phyloP scores from a whole-genome alignment of 2,888 invertebrate species.

The Drosophila flavopinicola region DNA sequence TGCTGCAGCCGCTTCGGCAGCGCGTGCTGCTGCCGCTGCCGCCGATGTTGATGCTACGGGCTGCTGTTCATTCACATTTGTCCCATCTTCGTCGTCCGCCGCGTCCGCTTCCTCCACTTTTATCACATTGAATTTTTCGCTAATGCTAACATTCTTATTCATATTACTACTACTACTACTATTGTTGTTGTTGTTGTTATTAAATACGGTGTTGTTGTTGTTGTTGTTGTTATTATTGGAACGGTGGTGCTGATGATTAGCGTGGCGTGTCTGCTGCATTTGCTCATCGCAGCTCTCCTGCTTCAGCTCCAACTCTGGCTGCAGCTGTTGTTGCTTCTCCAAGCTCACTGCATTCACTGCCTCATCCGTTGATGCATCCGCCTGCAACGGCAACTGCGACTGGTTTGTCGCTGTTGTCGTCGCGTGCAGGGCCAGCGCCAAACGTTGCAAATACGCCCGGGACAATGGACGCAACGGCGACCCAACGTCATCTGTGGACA shows the following conservation, averaged over 20 bases:
- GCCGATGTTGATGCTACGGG: conserved; percentile 72
- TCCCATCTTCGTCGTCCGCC: conserved; percentile 56
- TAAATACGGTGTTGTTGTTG: conserved; percentile 76
- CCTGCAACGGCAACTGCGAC: background rate
- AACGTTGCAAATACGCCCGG: conserved; percentile 67
- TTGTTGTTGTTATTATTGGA: conserved; percentile 64
- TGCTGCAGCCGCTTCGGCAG: conserved; percentile 57
- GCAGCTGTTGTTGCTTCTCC: conserved; percentile 17
- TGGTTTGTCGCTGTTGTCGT: conserved; percentile 4
- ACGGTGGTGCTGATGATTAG: conserved; percentile 76
- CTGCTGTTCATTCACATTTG: conserved; percentile 53
- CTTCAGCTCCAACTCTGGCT: conserved; percentile 50
- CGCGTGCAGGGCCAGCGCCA: conserved; percentile 70
- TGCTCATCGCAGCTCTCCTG: conserved; percentile 44
- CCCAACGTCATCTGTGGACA: conserved; percentile 9
- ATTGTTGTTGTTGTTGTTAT: conserved; percentile 72
- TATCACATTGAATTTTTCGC: conserved; percentile 84
- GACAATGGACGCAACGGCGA: conserved; percentile 60
- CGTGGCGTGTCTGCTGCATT: conserved; percentile 63
- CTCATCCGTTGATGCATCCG: conserved; percentile 1
- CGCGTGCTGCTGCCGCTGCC: conserved; percentile 63
- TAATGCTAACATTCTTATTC: conserved; percentile 82
- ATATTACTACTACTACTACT: conserved; percentile 78
- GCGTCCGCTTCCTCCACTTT: conserved; percentile 76
- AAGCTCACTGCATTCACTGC: background rate